A percentile compares a stretch with the other conserved stretches of the same genome.
Evolutionary conservation across 2,888 invertebrate genomes (phyloP).

Genomic region (Chironomus riparius): DNA sequence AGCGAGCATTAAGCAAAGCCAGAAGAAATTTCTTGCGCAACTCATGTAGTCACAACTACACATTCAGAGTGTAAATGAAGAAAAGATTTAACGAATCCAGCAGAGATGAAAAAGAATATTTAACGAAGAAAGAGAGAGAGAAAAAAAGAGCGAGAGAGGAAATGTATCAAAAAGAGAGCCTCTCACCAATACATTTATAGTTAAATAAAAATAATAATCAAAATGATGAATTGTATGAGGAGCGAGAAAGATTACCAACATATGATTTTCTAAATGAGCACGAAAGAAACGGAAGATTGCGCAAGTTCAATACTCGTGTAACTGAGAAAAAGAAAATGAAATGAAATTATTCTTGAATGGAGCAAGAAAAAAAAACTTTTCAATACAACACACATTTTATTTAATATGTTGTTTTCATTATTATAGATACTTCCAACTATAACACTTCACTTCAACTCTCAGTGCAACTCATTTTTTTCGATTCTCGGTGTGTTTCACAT

Average conservation of each 20-base stretch:
- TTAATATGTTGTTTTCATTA: slow-evolving; percentile 25
- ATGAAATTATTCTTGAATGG: slow-evolving; percentile 25
- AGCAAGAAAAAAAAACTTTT: background rate
- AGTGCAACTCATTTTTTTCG: slow-evolving; percentile 1
- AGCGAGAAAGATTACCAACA: slow-evolving; percentile 28
- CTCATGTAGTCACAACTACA: background rate
- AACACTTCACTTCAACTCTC: slow-evolving; percentile 17
- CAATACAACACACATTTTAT: slow-evolving; percentile 23
- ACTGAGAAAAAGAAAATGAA: slow-evolving; percentile 20
- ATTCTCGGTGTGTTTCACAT: background rate
- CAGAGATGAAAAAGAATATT: background rate
- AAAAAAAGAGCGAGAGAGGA: background rate
- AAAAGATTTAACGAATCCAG: background rate
- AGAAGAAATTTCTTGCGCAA: background rate
- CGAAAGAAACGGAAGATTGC: slow-evolving; percentile 31
- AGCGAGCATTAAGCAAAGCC: background rate
- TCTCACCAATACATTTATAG: background rate
- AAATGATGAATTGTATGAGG: slow-evolving; percentile 24
- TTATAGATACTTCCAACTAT: slow-evolving; percentile 25
- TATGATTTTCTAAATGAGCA: slow-evolving; percentile 30
- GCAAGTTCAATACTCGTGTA: slow-evolving; percentile 28
- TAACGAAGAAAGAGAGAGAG: slow-evolving; percentile 14
- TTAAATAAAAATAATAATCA: slow-evolving; percentile 14
- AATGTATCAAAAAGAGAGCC: background rate
- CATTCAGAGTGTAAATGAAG: background rate